Conservation (phyloP, 1,140 invertebrate species). For the Lordiphosa stackelbergi region DNA sequence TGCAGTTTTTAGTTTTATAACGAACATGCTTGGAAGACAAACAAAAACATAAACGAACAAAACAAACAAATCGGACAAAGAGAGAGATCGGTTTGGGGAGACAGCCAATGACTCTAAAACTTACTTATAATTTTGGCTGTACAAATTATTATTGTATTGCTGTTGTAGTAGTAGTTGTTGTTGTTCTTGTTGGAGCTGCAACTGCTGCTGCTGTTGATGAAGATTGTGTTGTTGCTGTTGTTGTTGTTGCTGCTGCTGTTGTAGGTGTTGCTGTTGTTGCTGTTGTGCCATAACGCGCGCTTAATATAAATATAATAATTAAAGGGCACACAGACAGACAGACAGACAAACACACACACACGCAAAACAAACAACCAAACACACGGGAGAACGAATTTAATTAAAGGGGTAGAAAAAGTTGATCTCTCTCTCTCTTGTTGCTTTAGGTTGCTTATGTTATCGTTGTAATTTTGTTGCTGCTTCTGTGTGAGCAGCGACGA, state of each 20-base stretch:
- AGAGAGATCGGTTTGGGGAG: slow-evolving; percentile 5
- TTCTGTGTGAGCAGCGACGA: slow-evolving; percentile 32
- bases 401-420: not conserved
- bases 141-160: slow-evolving; percentile 71
- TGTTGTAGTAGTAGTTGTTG: slow-evolving; percentile 49
- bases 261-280: slow-evolving; percentile 52
- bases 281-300: slow-evolving; percentile 66
- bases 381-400: not conserved
- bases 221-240: slow-evolving; percentile 28
- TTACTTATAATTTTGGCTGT: slow-evolving; percentile 69
- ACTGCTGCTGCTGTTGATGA: slow-evolving; percentile 38
- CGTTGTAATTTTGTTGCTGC: slow-evolving; percentile 49
- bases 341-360: slow-evolving; percentile 19
- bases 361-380: slow-evolving; percentile 16
- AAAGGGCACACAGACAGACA: slow-evolving; percentile 25
- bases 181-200: slow-evolving; percentile 34
- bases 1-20: slow-evolving; percentile 17
- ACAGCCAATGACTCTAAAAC: slow-evolving; percentile 57
- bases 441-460: slow-evolving; percentile 48
- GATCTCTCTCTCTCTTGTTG: slow-evolving; percentile 15
- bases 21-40: not conserved
- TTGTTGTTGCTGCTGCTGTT: slow-evolving; percentile 41
- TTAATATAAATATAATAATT: slow-evolving; percentile 60
- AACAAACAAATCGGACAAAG: slow-evolving; percentile 16
- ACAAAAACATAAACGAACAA: slow-evolving; percentile 4